Evolutionary conservation across 2,113 vertebrate genomes (phyloP), one percentile per base, ranked within the genome.

Genomic region (Craseonycteris thonglongyai): DNA sequence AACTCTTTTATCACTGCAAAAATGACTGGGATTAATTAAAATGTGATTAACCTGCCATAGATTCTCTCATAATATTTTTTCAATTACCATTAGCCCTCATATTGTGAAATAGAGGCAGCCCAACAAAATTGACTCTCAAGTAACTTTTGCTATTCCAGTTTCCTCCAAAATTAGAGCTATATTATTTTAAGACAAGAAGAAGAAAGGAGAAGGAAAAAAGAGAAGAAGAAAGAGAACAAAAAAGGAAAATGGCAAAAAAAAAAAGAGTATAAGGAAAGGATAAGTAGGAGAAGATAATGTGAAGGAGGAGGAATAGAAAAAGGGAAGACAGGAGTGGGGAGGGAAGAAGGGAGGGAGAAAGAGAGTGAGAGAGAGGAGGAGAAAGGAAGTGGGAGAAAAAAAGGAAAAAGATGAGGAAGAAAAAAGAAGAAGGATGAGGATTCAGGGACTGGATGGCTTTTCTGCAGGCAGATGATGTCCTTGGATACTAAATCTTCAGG

Each of bases 1-100:
- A 97, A 96, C 51, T n/a, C 28, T 95, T n/a, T n/a, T 83, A 47
- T 86, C 95, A 96, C 78, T n/a, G 87, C 56, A 95, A 97, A 84
- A 96, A 30, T 95, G 42, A 83, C 94, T 51, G 24, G 83, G 74
- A 93, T 97, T 98, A 96, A 98, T 97, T 97, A 96, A 97, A 98
- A 98, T 95, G 4, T 71, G 61, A 45, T 26, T 80, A 91, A 83
- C 66, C 88, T 94, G 74, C 89, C 92, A 88, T 97, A 45, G 51
- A 89, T 61, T 93, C 59, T 42, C 40, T 66, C 61, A 71, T 51
- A 88, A 45, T 94, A 87, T 56, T 91, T 18, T 95, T 95, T 84
- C 47, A 89, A 30, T 68, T 92, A 61, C 40, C 45, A 58, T 61
- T 72, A 92, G 28, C 10, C 38, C 6, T 91, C 26, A 8, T 71